Base-by-base conservation (phyloP, 2,888 invertebrate genomes). In the Epinotia nisella region DNA sequence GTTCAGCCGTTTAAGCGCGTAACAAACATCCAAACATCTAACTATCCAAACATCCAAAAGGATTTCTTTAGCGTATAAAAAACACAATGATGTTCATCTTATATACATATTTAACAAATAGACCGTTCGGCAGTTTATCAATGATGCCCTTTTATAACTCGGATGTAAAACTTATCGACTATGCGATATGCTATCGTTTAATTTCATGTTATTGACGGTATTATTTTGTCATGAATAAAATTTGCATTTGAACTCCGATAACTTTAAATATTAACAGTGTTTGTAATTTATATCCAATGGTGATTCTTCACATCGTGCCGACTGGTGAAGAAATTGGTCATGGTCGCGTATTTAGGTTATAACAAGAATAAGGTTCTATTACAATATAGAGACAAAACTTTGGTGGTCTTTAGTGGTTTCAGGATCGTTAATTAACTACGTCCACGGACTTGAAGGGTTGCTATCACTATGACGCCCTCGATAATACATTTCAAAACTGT, bases 241-340 rank as follows among this genome's bases (percentile, higher is more conserved):
- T 68, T 68, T 49, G 15, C 68, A 68, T 68, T n/a, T 59, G 68
- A 49, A 59, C 68, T 19, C 58, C 3, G 53, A 61, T 61, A 29
- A 55, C 70, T 61, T 45, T 17, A 53, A 61, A 53, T 41, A 56
- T 35, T 29, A 2, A 35, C 7, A 5, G 10, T 17, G 2, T 17
- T 17, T 24, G 39, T 39, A 39, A 39, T 59, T 59, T 17, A 5
- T 19, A n/a, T 49, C n/a, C 49, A 49, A 49, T 49, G 41, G 41
- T 41, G n/a, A 49, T 49, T 49, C 49, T 49, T 49, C n/a, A n/a
- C 49, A 7, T 49, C n/a, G 1, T n/a, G n/a, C 49, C n/a, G 49
- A 49, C 49, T 49, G 3, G n/a, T 49, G n/a, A 49, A n/a, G 7
- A 49, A 49, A 49, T 49, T n/a, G 49, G n/a, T 5, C n/a, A 49